Base-by-base conservation (phyloP, 2,797 vertebrate genomes). In the Sebastes elongatus region DNA sequence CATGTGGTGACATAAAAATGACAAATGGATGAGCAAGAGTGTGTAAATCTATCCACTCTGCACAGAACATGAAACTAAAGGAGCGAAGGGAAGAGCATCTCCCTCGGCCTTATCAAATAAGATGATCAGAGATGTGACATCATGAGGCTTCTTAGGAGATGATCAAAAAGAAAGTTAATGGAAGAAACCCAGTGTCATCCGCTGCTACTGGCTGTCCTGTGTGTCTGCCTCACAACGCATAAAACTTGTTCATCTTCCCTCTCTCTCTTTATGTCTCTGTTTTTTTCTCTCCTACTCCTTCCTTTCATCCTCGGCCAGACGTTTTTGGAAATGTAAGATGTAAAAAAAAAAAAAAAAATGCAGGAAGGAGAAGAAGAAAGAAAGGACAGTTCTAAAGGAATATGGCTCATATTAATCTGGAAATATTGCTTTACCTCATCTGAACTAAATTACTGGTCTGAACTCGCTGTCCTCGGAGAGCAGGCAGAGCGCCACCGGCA, bases 361-460 rank as follows among this genome's bases (percentile, higher is more conserved):
- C 92, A 92, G 91, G 88, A 92, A 83, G 81, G 74, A 93, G 76
- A 85, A 91, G 89, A 84, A 91, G 89, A 94, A 94, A 94, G 86
- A 94, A 86, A 90, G 89, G 91, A 93, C 92, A 88, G 91, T 92
- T 95, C 92, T 93, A 72, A 89, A 90, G 88, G 91, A 96, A 95
- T 95, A 94, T 96, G 95, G 95, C 93, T 96, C 86, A 52, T 94
- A 96, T 96, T 96, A 96, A 96, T 96, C 92, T 92, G 90, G 81
- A 94, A 95, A 96, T 96, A 95, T 94, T 94, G 92, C 91, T 95
- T 95, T 93, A 94, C 91, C 92, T 96, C 96, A 96, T 95, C 95
- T 96, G 96, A 96, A 95, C 87, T 89, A 94, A 95, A 96, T 96
- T 96, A 96, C 83, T 88, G 88, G 88, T 80, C 92, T 96, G 94